phyloP scores from a whole-genome alignment of 2,113 vertebrate genomes.

The Protomyctophum bolini region DNA sequence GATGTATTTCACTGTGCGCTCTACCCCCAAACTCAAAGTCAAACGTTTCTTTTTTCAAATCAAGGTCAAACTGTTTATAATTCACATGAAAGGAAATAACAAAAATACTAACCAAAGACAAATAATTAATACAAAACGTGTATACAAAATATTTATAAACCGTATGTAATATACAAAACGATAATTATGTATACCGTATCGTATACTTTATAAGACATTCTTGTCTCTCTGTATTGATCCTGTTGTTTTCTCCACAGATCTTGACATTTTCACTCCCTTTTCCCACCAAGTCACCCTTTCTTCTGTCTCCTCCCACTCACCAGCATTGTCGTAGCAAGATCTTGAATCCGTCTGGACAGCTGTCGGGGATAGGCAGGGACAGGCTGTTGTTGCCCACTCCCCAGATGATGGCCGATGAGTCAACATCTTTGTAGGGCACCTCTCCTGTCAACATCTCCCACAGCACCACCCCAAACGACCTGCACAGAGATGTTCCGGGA shows the following conservation, averaged over 20 bases:
- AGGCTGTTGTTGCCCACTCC: conserved; percentile 98
- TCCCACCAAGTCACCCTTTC: background rate
- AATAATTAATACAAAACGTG: too few relatives aligned
- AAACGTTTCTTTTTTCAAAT: too few relatives aligned
- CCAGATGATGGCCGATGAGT: conserved; percentile 98
- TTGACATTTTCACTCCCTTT: background rate
- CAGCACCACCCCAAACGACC: conserved; percentile 97
- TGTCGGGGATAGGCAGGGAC: conserved; percentile 92
- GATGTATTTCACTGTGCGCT: too few relatives aligned
- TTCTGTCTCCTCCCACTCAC: conserved; percentile 75
- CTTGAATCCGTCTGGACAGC: conserved; percentile 98
- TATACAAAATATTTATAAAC: too few relatives aligned
- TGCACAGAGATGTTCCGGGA: conserved; percentile 55
- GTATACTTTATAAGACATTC: background rate
- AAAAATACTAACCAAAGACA: too few relatives aligned
- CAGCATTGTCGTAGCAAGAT: conserved; percentile 95
- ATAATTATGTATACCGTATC: too few relatives aligned
- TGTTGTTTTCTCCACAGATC: background rate
- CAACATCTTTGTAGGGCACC: conserved; percentile 97
- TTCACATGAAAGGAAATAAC: too few relatives aligned
- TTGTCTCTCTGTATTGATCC: background rate
- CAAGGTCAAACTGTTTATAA: too few relatives aligned
- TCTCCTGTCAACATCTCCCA: conserved; percentile 98
- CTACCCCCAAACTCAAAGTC: too few relatives aligned
- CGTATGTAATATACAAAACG: too few relatives aligned